Base-by-base conservation (phyloP, 2,888 invertebrate species). In the Caenorhabditis becei region DNA sequence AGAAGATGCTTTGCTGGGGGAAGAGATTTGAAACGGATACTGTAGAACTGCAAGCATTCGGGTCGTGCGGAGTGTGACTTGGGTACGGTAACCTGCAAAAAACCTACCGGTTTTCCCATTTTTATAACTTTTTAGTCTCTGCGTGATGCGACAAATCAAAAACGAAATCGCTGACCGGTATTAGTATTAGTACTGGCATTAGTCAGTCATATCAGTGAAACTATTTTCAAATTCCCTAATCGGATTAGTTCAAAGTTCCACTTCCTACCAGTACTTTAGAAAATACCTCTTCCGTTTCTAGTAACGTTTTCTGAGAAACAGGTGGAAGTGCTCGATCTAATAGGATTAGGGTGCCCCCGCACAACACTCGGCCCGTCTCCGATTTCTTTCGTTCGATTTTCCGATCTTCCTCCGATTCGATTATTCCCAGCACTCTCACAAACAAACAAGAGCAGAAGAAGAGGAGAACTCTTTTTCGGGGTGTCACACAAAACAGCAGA, bases 301-400 rank as follows among this genome's bases (percentile, higher is more conserved):
- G 28, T 32, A 28, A 24, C 54, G 23, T 58, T 28, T 7, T 65
- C 53, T 58, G 44, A 61, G 8, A 61, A 51, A 53, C 59, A 61
- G 59, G 70, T 70, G 51, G 51, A 58, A 54, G 51, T 49, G 35
- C 37, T 66, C 51, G 28, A 5, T 59, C 51, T 70, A 61, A 70
- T 61, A 70, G 51, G 59, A 61, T 70, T 70, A 70, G 59, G 32
- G 32, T 70, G 51, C 69, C 24, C 49, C 63, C 56, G 69, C 58
- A 32, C 56, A 67, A 41, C 47, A n/a, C n/a, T n/a, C n/a, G n/a
- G 32, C 44, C 54, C 56, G 44, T 69, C 61, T 70, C 61, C 59
- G 53, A 70, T 70, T 61, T 70, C 51, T 20, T 26, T 26, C 16
- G 24, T 41, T 26, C 58, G 70, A 49, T 41, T 69, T 59, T 69